Evolutionary conservation across 1,140 invertebrate genomes (phyloP).

Genomic region (Drosophila rufa): DNA sequence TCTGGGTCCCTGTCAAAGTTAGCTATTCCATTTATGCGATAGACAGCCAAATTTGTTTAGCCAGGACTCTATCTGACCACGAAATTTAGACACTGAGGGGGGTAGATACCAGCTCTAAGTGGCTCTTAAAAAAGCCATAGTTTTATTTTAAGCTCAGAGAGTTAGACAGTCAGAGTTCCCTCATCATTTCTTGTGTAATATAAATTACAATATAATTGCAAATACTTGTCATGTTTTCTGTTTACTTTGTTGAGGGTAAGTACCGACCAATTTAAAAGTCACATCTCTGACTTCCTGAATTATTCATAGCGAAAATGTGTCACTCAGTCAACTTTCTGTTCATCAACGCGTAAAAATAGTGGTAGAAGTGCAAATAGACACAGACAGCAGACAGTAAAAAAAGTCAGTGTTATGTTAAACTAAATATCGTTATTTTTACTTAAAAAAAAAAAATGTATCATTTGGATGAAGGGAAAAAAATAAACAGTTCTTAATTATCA

Average conservation of each 20-base stretch:
- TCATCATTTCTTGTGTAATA: background rate
- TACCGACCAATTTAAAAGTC: slow-evolving; percentile 25
- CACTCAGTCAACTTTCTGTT: slow-evolving; percentile 20
- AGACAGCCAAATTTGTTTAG: too few relatives aligned
- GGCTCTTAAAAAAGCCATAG: too few relatives aligned
- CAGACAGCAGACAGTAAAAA: background rate
- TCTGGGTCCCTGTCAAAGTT: too few relatives aligned
- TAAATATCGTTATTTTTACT: background rate
- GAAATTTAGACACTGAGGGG: too few relatives aligned
- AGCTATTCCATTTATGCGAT: too few relatives aligned
- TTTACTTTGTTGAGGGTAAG: slow-evolving; percentile 12
- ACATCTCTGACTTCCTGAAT: slow-evolving; percentile 17
- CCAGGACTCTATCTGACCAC: too few relatives aligned
- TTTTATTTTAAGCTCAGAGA: too few relatives aligned
- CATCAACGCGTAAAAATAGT: slow-evolving; percentile 17
- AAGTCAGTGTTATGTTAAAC: background rate
- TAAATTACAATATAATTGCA: slow-evolving; percentile 1
- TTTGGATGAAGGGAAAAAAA: too few relatives aligned
- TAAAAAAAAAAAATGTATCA: too few relatives aligned
- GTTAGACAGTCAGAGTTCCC: background rate
- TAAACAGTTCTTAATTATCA: too few relatives aligned
- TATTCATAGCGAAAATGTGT: slow-evolving; percentile 27
- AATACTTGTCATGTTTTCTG: slow-evolving; percentile 2
- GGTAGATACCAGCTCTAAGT: too few relatives aligned
- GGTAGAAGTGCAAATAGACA: slow-evolving; percentile 1